phyloP scores from a whole-genome alignment of 1,140 invertebrate genomes.

The Heliothis virescens region DNA sequence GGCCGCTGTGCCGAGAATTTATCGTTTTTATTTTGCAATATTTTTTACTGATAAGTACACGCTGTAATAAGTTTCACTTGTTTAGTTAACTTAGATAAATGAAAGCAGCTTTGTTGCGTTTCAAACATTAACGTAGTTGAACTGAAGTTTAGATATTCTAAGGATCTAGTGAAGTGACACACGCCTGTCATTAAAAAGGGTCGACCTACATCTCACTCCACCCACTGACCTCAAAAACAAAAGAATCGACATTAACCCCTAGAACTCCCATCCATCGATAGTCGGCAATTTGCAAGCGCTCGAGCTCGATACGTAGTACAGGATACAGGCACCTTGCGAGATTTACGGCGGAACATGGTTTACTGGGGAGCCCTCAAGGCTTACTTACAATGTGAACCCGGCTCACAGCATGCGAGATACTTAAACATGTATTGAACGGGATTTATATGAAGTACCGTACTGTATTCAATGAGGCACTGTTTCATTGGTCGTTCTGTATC shows the following conservation, averaged over 20 bases:
- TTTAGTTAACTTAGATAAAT: not conserved
- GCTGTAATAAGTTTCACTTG: constrained; percentile 5
- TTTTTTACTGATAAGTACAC: constrained; percentile 1
- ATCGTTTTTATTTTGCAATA: constrained; percentile 12
- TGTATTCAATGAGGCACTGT: constrained; percentile 31
- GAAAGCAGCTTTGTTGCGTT: not conserved
- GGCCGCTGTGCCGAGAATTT: constrained; percentile 8
- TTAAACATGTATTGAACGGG: constrained; percentile 43
- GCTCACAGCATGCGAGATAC: constrained; percentile 42
- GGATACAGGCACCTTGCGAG: constrained; percentile 43
- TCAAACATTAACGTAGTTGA: not conserved
- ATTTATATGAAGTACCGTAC: constrained; percentile 38
- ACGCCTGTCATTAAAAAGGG: too few species aligned
- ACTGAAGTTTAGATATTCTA: too few species aligned
- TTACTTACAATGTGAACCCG: constrained; percentile 46
- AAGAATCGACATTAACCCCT: not conserved
- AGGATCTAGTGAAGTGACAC: too few species aligned
- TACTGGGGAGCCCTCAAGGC: constrained; percentile 43
- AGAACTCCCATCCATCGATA: constrained; percentile 9
- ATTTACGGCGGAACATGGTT: constrained; percentile 42
- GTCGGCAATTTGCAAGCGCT: constrained; percentile 41
- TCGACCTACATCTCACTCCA: too few species aligned
- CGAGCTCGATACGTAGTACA: constrained; percentile 1
- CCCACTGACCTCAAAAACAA: constrained; percentile 7
- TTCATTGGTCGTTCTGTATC: constrained; percentile 1